A percentile compares a stretch with the other conserved stretches of the same genome.
Conservation (phyloP, 2,888 invertebrate genomes). For the Hydrotaea cyrtoneurina region DNA sequence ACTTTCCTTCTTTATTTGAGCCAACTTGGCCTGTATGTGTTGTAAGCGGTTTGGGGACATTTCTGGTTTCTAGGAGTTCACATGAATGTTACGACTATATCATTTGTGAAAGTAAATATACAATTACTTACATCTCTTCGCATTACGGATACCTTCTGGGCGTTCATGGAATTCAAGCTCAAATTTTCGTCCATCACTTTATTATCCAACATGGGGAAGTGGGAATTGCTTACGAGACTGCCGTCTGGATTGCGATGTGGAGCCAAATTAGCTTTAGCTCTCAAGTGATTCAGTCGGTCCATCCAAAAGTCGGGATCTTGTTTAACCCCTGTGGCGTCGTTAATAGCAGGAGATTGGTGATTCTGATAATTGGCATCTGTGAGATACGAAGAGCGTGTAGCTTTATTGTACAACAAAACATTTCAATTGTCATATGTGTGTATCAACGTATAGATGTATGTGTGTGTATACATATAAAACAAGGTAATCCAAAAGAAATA, state of each 20-base stretch:
- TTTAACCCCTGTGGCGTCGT: conserved; percentile 68
- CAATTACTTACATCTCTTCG: conserved; percentile 77
- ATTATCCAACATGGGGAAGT: conserved; percentile 77
- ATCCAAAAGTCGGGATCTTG: conserved; percentile 80
- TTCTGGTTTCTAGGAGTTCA: conserved; percentile 76
- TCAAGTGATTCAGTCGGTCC: conserved; percentile 78
- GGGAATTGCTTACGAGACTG: conserved; percentile 64
- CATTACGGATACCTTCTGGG: conserved; percentile 78
- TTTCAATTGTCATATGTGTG: neutral
- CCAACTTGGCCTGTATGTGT: conserved; percentile 80
- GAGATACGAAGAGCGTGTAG: conserved; percentile 67
- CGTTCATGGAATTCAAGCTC: conserved; percentile 78
- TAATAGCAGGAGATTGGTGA: conserved; percentile 55
- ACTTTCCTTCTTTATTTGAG: conserved; percentile 80
- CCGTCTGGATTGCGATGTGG: conserved; percentile 74
- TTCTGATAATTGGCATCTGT: conserved; percentile 73
- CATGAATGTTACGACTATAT: neutral
- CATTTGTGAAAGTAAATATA: neutral
- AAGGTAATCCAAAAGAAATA: neutral
- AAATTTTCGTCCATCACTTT: conserved; percentile 80
- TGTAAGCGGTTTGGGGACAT: conserved; percentile 80
- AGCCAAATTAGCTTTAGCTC: conserved; percentile 74
- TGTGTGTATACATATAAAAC: neutral
- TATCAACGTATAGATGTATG: no score
- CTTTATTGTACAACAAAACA: conserved; percentile 39